Evolutionary conservation across 2,797 vertebrate genomes (phyloP).

Genomic region (Vespertilio murinus): DNA sequence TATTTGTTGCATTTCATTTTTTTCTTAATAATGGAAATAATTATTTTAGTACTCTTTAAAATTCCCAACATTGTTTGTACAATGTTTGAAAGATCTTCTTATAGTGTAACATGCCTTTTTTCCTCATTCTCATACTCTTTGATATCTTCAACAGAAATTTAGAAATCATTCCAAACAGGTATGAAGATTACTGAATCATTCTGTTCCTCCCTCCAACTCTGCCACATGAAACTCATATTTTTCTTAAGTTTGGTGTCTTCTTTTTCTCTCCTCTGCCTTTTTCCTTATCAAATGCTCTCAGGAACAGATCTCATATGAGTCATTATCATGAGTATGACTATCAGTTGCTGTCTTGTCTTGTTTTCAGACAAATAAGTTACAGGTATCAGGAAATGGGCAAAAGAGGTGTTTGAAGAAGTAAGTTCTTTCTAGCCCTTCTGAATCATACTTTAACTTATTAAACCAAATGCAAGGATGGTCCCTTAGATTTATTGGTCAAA

Average conservation of each 20-base stretch:
- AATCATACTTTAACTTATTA: not conserved
- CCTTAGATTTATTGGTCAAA: not conserved
- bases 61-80: not conserved
- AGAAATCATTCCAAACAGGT: not conserved
- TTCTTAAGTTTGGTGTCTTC: not conserved
- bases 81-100: not conserved
- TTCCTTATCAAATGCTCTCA: not conserved
- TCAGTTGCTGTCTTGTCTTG: not conserved
- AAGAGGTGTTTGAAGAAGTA: not conserved
- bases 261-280: not conserved
- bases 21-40: conserved; percentile 8
- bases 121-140: not conserved
- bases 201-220: not conserved
- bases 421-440: not conserved
- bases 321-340: not conserved
- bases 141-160: not conserved
- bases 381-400: not conserved
- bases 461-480: not conserved
- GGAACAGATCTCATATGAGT: not conserved
- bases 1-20: not conserved
- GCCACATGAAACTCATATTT: not conserved
- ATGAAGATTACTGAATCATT: not conserved
- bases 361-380: not conserved
- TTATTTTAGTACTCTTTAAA: not conserved
- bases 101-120: not conserved